Conservation (phyloP, 2,113 vertebrate species). For the Heliornis fulica region DNA sequence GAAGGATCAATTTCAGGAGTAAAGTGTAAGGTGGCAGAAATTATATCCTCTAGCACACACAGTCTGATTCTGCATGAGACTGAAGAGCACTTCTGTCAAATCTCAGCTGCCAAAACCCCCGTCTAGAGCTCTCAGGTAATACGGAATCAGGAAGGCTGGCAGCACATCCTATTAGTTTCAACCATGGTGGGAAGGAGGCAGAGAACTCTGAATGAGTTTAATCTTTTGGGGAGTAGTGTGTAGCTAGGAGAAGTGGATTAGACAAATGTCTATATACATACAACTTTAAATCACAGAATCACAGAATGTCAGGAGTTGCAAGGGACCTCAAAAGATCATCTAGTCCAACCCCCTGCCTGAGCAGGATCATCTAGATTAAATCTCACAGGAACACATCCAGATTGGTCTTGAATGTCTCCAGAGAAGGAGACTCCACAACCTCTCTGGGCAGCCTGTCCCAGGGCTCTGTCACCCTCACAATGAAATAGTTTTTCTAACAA, state of each 20-base stretch:
- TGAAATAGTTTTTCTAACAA: no score
- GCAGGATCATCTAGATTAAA: no score
- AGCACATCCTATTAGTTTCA: neutral
- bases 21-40: neutral
- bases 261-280: neutral
- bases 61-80: neutral
- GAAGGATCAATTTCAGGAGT: neutral
- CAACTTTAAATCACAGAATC: no score
- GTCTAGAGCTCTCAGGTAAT: neutral
- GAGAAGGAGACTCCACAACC: no score
- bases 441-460: no score
- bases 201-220: neutral
- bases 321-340: no score
- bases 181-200: neutral
- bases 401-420: no score
- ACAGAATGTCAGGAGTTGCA: no score
- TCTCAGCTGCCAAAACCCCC: neutral
- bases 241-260: neutral
- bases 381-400: no score
- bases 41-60: neutral
- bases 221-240: neutral
- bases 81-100: neutral
- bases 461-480: no score
- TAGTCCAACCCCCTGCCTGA: no score
- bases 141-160: neutral